Evolutionary conservation across 2,797 vertebrate species (phyloP).

Genomic region (Semaprochilodus insignis): DNA sequence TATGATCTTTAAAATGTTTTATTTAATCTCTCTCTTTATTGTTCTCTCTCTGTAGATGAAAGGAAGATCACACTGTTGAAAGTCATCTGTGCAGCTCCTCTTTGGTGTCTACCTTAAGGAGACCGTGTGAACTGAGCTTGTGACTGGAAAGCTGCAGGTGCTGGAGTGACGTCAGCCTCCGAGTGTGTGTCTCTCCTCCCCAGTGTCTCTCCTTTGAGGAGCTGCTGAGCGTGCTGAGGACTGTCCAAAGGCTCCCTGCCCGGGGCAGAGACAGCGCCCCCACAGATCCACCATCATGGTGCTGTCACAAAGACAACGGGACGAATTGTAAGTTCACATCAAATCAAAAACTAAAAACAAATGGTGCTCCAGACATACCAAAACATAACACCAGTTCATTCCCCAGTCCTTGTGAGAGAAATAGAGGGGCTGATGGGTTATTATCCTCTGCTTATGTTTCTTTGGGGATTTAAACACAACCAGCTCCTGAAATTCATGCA

Average conservation of each 20-base stretch:
- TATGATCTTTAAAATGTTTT: not conserved
- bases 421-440: no score
- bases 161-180: conserved; percentile 7
- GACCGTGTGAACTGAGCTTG: conserved; percentile 41
- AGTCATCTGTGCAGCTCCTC: conserved; percentile 75
- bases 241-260: conserved; percentile 52
- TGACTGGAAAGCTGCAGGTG: conserved; percentile 2
- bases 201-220: conserved; percentile 36
- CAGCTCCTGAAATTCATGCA: no score
- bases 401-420: no score
- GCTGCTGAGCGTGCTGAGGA: conserved; percentile 42
- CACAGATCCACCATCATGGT: conserved; percentile 87
- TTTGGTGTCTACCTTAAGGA: conserved; percentile 64
- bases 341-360: no score
- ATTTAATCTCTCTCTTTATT: conserved; percentile 53
- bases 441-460: no score
- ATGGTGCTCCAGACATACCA: not conserved
- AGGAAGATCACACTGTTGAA: conserved; percentile 74
- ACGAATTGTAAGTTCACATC: conserved; percentile 92
- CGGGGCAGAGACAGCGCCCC: conserved; percentile 78
- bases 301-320: conserved; percentile 99
- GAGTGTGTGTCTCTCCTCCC: conserved; percentile 17
- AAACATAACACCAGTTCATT: no score
- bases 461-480: no score
- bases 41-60: conserved; percentile 77